These are phyloP conservation scores for Dendrolimus kikuchii DNA, from an alignment of 1,140 invertebrate genomes.

Conservation along the genomic window DNA sequence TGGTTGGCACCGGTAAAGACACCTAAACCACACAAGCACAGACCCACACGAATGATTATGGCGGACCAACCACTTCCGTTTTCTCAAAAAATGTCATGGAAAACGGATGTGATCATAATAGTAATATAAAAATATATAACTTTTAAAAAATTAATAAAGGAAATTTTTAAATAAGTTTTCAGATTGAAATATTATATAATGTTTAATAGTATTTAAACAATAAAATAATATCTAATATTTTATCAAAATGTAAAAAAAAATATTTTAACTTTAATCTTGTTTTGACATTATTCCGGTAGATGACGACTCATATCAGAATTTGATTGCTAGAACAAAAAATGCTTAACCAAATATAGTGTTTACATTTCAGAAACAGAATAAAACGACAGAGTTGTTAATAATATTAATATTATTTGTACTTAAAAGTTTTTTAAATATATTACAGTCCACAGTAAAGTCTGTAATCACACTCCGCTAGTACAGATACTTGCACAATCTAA, in stretches of 20 bases:
- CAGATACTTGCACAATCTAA: too few species aligned
- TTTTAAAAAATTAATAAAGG: background rate
- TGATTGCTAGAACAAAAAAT: too few species aligned
- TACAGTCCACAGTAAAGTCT: too few species aligned
- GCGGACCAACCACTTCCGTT: slow-evolving; percentile 73
- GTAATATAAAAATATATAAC: background rate
- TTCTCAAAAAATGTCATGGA: slow-evolving; percentile 61
- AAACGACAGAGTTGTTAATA: too few species aligned
- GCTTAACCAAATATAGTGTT: too few species aligned
- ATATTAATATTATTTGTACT: too few species aligned
- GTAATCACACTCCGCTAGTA: too few species aligned
- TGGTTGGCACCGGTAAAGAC: slow-evolving; percentile 72
- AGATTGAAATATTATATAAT: background rate
- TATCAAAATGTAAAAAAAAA: background rate
- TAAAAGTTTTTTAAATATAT: too few species aligned
- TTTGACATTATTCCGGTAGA: too few species aligned
- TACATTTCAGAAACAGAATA: too few species aligned
- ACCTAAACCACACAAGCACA: slow-evolving; percentile 72
- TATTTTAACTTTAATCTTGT: too few species aligned
- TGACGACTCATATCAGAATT: too few species aligned
- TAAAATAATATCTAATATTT: background rate
- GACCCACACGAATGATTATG: slow-evolving; percentile 73
- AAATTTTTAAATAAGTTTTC: background rate
- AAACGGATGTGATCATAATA: slow-evolving; percentile 48
- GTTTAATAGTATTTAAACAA: background rate